Evolutionary conservation across 2,113 vertebrate genomes (phyloP).

Genomic region (Pseudorasbora parva): DNA sequence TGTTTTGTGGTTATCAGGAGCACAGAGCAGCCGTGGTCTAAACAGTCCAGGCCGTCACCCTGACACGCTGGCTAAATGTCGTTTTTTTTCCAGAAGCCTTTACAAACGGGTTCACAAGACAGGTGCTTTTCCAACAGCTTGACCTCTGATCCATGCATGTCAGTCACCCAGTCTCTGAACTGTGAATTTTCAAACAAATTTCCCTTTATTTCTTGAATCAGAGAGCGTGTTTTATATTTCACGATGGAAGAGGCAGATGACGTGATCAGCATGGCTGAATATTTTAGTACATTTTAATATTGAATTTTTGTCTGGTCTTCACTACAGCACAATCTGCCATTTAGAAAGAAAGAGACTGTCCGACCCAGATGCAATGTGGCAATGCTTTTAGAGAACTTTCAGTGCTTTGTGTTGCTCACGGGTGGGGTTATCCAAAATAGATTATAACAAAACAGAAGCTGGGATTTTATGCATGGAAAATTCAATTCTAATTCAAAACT

Average conservation of each 20-base stretch:
- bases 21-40: slow-evolving; percentile 35
- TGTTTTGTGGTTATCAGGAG: slow-evolving; percentile 30
- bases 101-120: slow-evolving; percentile 32
- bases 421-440: background rate
- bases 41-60: slow-evolving; percentile 50
- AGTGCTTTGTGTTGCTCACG: background rate
- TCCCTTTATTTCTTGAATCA: background rate
- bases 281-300: too few species aligned
- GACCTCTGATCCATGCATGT: slow-evolving; percentile 33
- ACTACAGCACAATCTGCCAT: background rate
- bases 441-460: background rate
- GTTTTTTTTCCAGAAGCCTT: slow-evolving; percentile 44
- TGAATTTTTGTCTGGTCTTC: background rate
- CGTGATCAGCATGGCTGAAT: background rate
- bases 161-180: slow-evolving; percentile 33
- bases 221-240: background rate
- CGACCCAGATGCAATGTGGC: background rate
- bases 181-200: slow-evolving; percentile 1
- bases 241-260: background rate
- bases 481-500: background rate
- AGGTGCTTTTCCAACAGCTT: slow-evolving; percentile 31
- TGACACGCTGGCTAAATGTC: slow-evolving; percentile 54
- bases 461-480: background rate
- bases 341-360: background rate
- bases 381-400: background rate